Base-by-base conservation (phyloP, 1,140 invertebrate species). In the Anastrepha ludens region DNA sequence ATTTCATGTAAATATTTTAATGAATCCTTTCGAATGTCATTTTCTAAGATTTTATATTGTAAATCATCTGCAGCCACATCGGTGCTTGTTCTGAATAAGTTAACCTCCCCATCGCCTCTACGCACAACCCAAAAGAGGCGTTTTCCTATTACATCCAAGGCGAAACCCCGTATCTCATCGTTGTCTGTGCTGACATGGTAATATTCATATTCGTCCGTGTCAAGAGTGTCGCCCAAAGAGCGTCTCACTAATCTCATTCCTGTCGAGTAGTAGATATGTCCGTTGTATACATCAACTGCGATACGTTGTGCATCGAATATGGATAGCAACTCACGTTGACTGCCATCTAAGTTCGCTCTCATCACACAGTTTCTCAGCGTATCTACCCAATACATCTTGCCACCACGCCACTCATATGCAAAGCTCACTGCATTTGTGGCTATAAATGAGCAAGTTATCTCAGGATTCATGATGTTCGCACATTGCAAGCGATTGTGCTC, bases 241-340 rank as follows among this genome's bases (percentile, higher is more conserved):
- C 97, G 95, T 59, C 96, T 96, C 93, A 97, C 96, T 0, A 99
- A 95, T 0, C 96, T 96, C 88, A 97, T 96, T 0, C 95, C 95
- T 0, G 98, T 98, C 9, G 97, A 97, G 96, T 98, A 99, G 90
- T 98, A 98, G 29, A 99, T 94, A 89, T 96, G 96, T 0, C 97
- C 98, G 89, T 96, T 95, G 4, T 96, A 89, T 0, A 97, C 96
- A 92, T 99, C 98, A 41, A 98, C 95, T 29, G 96, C 95, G 20
- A 98, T 92, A 90, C 97, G 96, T 90, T 96, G 96, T 0, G 90
- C 91, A 2, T 88, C 90, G n/a, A 92, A 90, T 7, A 93, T 88
- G 70, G 91, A 89, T 78, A 93, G 20, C 50, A 92, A 85, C 1
- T 90, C 89, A 0, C 89, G 29, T 13, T 78, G 47, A 15, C 88